A percentile compares a stretch with the other conserved stretches of the same genome.
Evolutionary conservation across 2,797 vertebrate species (phyloP).

Genomic region (Lates japonicus): DNA sequence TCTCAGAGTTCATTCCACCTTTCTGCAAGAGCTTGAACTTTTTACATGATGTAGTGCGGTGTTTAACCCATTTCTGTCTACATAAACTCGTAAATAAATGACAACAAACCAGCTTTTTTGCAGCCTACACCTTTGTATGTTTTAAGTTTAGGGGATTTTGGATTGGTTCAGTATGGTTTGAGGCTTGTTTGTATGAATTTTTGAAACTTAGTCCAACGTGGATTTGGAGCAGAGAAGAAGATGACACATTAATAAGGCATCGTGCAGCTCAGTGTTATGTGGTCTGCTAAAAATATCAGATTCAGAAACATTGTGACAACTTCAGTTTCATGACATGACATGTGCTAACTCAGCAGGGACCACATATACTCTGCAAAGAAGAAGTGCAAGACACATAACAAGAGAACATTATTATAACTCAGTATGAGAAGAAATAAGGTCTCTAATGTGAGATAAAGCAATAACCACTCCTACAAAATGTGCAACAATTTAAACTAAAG

Average conservation of each 20-base stretch:
- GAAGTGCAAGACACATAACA: not conserved
- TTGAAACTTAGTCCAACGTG: not conserved
- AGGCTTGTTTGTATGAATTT: not conserved
- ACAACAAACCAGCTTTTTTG: not conserved
- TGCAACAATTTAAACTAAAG: not conserved
- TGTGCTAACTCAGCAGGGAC: conserved; percentile 11
- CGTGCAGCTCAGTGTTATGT: not conserved
- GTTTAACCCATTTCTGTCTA: not conserved
- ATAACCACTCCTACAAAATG: not conserved
- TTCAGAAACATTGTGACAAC: conserved; percentile 20
- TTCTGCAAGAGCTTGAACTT: not conserved
- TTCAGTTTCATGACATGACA: conserved; percentile 8
- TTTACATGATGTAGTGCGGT: not conserved
- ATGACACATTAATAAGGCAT: conserved; percentile 15
- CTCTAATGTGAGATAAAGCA: not conserved
- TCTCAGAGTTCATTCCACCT: no score
- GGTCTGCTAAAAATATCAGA: conserved; percentile 37
- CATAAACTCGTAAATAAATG: not conserved
- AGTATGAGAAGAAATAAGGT: no score
- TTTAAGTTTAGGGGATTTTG: not conserved
- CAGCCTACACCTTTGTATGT: not conserved
- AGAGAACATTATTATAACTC: not conserved
- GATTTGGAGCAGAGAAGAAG: conserved; percentile 1
- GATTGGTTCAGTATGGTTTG: not conserved
- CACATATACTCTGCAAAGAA: not conserved